These are phyloP conservation scores for Arremon brunneinucha DNA, from an alignment of 2,797 vertebrate species.

Conservation along the genomic window DNA sequence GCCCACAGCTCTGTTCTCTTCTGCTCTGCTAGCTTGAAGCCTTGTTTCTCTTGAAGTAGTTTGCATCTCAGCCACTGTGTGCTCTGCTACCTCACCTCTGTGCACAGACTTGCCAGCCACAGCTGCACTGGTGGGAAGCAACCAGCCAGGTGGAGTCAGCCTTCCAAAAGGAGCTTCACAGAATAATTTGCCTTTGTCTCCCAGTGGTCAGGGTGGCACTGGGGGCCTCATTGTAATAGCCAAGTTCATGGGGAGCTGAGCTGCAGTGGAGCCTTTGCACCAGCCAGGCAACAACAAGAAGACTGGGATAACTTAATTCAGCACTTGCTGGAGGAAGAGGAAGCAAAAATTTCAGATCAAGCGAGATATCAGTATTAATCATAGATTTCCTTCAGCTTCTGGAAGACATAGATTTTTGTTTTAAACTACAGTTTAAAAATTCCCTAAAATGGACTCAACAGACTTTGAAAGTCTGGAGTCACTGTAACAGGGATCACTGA, in stretches of 20 bases:
- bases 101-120: rapidly evolving
- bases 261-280: not conserved
- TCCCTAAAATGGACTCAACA: not conserved
- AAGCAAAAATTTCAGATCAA: not conserved
- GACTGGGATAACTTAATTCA: not conserved
- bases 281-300: not conserved
- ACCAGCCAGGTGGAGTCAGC: not conserved
- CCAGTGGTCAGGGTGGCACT: not conserved
- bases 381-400: not conserved
- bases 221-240: rapidly evolving
- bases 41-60: not conserved
- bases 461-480: not conserved
- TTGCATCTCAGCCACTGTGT: not conserved
- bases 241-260: not conserved
- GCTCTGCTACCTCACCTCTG: not conserved
- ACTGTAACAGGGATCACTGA: not conserved
- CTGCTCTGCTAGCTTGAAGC: not conserved
- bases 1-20: not conserved
- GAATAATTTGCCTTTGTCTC: not conserved
- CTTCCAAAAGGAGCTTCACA: not conserved
- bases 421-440: not conserved
- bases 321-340: not conserved
- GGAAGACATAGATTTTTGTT: not conserved
- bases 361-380: not conserved
- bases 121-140: not conserved